These are phyloP conservation scores for Rhynchotus rufescens DNA, from an alignment of 2,797 vertebrate genomes.

Conservation along the genomic window DNA sequence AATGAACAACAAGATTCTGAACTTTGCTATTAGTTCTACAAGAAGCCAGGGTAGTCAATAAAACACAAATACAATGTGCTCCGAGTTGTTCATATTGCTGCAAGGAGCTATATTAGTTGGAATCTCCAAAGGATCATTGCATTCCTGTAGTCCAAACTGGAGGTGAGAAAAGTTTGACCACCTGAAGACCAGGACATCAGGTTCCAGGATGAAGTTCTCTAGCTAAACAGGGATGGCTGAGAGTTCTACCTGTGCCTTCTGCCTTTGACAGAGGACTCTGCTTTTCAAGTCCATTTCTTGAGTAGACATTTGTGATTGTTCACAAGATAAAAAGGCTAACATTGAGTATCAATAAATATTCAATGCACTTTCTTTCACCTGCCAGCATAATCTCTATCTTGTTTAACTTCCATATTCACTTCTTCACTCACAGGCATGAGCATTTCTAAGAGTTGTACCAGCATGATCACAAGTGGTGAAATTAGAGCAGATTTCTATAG, in stretches of 20 bases:
- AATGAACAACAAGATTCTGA: not conserved
- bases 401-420: constrained; percentile 12
- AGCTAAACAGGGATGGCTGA: constrained; percentile 4
- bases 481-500: not conserved
- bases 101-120: not conserved
- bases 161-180: not conserved
- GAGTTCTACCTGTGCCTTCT: not conserved
- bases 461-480: not conserved
- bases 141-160: not conserved
- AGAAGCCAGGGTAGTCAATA: not conserved
- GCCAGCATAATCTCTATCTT: constrained; percentile 19
- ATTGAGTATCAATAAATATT: constrained; percentile 4
- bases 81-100: not conserved
- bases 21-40: not conserved
- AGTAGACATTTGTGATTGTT: not conserved
- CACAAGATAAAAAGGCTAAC: not conserved
- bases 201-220: not conserved
- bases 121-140: not conserved
- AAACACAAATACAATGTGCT: not conserved
- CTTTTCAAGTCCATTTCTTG: not conserved
- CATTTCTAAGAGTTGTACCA: not conserved
- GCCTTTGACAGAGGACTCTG: not conserved
- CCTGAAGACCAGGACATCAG: not conserved
- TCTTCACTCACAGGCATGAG: not conserved
- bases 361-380: constrained; percentile 5